These are phyloP conservation scores for Parotia lawesii DNA, from an alignment of 2,113 vertebrate species.

Conservation along the genomic window DNA sequence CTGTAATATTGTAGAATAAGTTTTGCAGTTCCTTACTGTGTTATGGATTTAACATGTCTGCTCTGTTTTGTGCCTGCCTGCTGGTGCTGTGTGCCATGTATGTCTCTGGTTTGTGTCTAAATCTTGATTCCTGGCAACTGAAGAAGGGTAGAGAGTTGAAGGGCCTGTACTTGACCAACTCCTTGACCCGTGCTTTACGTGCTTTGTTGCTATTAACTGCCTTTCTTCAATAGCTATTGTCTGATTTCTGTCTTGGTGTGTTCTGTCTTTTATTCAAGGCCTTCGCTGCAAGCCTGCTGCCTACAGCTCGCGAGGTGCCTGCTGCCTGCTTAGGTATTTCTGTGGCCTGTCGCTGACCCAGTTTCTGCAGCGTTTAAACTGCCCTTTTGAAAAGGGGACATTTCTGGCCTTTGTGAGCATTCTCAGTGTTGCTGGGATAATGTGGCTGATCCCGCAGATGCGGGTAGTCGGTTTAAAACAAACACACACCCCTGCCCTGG, in stretches of 20 bases:
- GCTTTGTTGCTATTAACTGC: conserved; percentile 62
- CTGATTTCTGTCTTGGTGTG: conserved; percentile 42
- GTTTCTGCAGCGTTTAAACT: conserved; percentile 31
- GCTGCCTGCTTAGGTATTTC: conserved; percentile 50
- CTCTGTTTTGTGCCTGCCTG: neutral
- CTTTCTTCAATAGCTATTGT: conserved; percentile 61
- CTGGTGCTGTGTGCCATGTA: neutral
- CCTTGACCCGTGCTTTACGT: conserved; percentile 57
- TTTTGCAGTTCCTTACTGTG: neutral
- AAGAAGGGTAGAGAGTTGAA: conserved; percentile 32
- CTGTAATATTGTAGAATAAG: neutral
- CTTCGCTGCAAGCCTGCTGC: conserved; percentile 14
- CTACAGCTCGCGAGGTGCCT: neutral
- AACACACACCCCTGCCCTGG: neutral
- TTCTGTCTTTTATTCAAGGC: neutral
- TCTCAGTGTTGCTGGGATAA: conserved; percentile 8
- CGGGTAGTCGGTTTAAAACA: neutral
- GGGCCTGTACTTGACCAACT: conserved; percentile 56
- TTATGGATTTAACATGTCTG: neutral
- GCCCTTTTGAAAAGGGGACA: conserved; percentile 18
- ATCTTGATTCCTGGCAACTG: conserved; percentile 34
- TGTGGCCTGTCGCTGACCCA: conserved; percentile 39
- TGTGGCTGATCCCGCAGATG: neutral
- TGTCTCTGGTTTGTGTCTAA: conserved; percentile 1
- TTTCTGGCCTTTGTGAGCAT: conserved; percentile 12